Evolutionary conservation across 2,113 vertebrate species (phyloP).

Genomic region (Microtus richardsoni): DNA sequence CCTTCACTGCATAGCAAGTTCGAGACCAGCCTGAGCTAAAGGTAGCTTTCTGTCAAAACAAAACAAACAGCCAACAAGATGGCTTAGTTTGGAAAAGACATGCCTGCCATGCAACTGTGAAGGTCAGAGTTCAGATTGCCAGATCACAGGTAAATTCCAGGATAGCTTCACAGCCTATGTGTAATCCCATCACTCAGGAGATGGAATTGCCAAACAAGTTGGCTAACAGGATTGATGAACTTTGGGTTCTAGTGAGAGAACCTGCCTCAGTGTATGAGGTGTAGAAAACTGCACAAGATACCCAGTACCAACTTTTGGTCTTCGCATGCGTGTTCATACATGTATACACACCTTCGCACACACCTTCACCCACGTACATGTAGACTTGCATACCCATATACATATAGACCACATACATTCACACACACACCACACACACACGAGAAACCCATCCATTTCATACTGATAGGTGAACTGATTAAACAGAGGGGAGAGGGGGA

Average conservation of each 20-base stretch:
- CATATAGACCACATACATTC: not conserved
- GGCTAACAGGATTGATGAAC: not conserved
- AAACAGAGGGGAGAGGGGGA: not conserved
- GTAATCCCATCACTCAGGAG: not conserved
- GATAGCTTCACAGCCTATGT: not conserved
- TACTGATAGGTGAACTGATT: not conserved
- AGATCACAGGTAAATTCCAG: not conserved
- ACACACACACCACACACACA: not conserved
- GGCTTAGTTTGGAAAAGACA: not conserved
- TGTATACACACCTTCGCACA: too few species aligned
- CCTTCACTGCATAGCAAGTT: not conserved
- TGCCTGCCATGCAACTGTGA: not conserved
- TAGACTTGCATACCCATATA: not conserved
- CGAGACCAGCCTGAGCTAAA: not conserved
- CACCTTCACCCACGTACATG: too few species aligned
- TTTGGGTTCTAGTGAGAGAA: not conserved
- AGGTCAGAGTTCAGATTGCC: not conserved
- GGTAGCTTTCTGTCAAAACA: not conserved
- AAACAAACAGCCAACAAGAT: not conserved
- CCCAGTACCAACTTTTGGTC: not conserved
- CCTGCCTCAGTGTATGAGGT: not conserved
- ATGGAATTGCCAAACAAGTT: not conserved
- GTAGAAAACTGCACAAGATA: not conserved
- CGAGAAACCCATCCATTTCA: not conserved
- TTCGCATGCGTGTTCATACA: not conserved